phyloP scores from a whole-genome alignment of 2,113 vertebrate genomes.

The Oostethus manadensis region DNA sequence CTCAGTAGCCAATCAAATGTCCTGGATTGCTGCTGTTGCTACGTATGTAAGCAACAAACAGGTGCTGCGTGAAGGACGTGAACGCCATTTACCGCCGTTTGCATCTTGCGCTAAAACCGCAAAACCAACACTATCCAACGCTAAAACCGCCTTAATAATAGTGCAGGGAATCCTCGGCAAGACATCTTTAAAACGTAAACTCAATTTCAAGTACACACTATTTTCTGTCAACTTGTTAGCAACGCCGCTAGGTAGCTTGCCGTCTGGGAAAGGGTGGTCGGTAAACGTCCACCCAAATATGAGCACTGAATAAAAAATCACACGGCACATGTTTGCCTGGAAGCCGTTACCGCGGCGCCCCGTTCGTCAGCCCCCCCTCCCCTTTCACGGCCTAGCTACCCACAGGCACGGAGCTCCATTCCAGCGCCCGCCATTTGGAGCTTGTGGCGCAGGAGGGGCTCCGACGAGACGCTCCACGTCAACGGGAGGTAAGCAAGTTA shows the following conservation, averaged over 20 bases:
- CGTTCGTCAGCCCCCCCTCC: not conserved
- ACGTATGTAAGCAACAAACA: slow-evolving; percentile 60
- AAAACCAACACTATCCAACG: not conserved
- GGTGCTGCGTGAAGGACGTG: slow-evolving; percentile 52
- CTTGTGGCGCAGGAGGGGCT: slow-evolving; percentile 33
- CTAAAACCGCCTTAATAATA: no score
- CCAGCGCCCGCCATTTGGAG: slow-evolving; percentile 64
- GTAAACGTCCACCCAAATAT: no score
- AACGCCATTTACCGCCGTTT: slow-evolving; percentile 35
- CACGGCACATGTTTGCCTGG: not conserved
- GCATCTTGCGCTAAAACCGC: slow-evolving; percentile 46
- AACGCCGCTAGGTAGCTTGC: no score
- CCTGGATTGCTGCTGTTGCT: not conserved
- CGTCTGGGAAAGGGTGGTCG: no score
- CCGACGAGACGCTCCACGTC: slow-evolving; percentile 4
- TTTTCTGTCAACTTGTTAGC: no score
- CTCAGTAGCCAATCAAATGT: slow-evolving; percentile 44
- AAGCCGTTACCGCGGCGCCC: not conserved
- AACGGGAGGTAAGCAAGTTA: slow-evolving; percentile 23
- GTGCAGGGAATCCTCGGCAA: no score
- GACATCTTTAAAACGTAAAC: no score
- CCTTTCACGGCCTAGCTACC: slow-evolving; percentile 45
- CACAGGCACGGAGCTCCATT: slow-evolving; percentile 61
- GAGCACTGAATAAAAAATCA: not conserved
- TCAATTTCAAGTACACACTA: no score